phyloP scores from a whole-genome alignment of 1,140 invertebrate genomes.

The Dendrolimus punctatus region DNA sequence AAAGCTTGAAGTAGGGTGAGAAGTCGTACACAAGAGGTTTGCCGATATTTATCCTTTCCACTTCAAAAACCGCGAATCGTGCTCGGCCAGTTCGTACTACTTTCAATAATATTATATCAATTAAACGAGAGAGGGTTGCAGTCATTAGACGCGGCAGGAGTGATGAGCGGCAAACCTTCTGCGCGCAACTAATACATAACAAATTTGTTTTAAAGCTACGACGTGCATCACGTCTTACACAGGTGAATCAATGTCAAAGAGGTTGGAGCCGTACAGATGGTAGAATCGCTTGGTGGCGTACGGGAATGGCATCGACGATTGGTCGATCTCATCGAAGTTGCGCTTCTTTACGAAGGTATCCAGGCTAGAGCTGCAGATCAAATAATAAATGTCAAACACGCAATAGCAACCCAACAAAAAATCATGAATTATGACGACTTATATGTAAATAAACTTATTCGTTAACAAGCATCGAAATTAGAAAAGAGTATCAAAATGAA shows the following conservation, averaged over 20 bases:
- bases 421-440: background rate
- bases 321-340: slow-evolving; percentile 78
- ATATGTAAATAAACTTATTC: background rate
- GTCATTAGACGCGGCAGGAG: too few species aligned
- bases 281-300: slow-evolving; percentile 51
- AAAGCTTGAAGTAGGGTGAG: too few species aligned
- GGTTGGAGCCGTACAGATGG: slow-evolving; percentile 38
- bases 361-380: slow-evolving; percentile 43
- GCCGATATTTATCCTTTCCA: too few species aligned
- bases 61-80: too few species aligned
- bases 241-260: slow-evolving; percentile 29
- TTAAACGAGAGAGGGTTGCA: too few species aligned
- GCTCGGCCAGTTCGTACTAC: too few species aligned
- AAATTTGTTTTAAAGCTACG: background rate
- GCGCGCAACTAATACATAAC: background rate
- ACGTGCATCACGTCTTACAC: slow-evolving; percentile 29
- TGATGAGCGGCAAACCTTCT: too few species aligned
- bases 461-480: too few species aligned
- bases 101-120: too few species aligned
- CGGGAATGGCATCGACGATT: slow-evolving; percentile 55
- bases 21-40: too few species aligned
- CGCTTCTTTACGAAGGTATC: slow-evolving; percentile 62
- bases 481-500: too few species aligned
- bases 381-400: slow-evolving; percentile 5
- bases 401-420: slow-evolving; percentile 4